A percentile compares a stretch with the other conserved stretches of the same genome.
phyloP scores from a whole-genome alignment of 2,113 vertebrate genomes.

The Epinephelus moara region DNA sequence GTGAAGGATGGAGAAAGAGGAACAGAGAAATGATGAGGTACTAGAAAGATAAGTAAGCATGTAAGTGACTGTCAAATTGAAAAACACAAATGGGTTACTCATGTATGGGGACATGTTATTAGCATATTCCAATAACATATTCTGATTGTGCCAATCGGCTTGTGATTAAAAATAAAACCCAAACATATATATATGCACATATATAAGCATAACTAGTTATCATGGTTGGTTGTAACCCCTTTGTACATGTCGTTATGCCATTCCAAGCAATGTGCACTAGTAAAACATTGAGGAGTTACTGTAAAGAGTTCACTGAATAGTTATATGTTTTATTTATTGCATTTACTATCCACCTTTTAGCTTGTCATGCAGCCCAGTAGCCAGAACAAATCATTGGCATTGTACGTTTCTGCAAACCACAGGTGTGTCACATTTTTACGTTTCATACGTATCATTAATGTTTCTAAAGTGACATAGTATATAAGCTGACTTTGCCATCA shows the following conservation, averaged over 20 bases:
- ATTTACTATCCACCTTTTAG: background rate
- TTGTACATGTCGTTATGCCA: background rate
- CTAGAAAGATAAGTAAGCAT: background rate
- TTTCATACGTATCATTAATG: too few relatives aligned
- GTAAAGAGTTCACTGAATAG: background rate
- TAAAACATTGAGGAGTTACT: background rate
- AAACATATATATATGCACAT: too few relatives aligned
- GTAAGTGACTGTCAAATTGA: background rate
- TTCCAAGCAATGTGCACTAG: background rate
- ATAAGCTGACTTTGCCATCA: too few relatives aligned
- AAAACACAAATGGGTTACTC: background rate
- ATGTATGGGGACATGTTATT: background rate
- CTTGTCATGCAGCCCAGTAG: too few relatives aligned
- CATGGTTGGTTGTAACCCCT: background rate
- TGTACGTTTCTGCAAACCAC: too few relatives aligned
- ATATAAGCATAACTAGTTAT: too few relatives aligned
- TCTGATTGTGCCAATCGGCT: background rate
- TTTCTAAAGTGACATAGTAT: too few relatives aligned
- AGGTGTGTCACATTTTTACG: too few relatives aligned
- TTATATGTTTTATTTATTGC: too few relatives aligned
- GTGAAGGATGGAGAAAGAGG: background rate
- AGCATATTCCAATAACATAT: background rate
- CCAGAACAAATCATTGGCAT: too few relatives aligned
- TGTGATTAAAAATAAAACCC: background rate
- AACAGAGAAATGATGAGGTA: conserved; percentile 17